Evolutionary conservation across 1,140 invertebrate genomes (phyloP).

Genomic region (Magallana ariakensis): DNA sequence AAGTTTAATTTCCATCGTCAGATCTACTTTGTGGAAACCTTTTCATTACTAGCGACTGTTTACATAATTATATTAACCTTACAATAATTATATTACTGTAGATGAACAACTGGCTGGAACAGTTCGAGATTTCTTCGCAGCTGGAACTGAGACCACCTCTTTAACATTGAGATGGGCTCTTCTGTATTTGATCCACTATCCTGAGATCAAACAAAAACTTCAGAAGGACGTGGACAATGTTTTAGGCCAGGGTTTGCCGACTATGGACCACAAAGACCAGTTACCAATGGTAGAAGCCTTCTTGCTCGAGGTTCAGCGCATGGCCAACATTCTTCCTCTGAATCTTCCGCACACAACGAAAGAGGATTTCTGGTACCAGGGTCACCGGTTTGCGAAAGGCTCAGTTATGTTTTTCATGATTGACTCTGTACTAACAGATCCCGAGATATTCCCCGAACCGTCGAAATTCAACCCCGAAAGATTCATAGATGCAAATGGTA

Average conservation of each 20-base stretch:
- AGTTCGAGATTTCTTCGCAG: conserved; percentile 89
- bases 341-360: conserved; percentile 68
- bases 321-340: conserved; percentile 65
- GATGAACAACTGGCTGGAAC: conserved; percentile 54
- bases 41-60: too few species aligned
- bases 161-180: conserved; percentile 92
- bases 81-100: conserved; percentile 16
- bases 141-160: conserved; percentile 92
- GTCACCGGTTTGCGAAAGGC: conserved; percentile 73
- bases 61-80: neutral
- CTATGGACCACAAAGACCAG: conserved; percentile 48
- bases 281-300: conserved; percentile 60
- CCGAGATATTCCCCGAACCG: conserved; percentile 84
- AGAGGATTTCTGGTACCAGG: conserved; percentile 65
- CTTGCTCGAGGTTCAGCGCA: conserved; percentile 57
- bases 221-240: conserved; percentile 90
- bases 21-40: too few species aligned
- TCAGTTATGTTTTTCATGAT: conserved; percentile 71
- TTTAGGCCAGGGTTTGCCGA: conserved; percentile 32
- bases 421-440: conserved; percentile 69
- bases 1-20: too few species aligned
- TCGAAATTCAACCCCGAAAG: conserved; percentile 86
- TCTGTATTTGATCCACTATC: conserved; percentile 89
- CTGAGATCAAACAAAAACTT: conserved; percentile 87
- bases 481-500: conserved; percentile 72